A percentile compares a stretch with the other conserved stretches of the same genome.
Conservation (phyloP, 2,113 vertebrate genomes). For the Leptodactylus fuscus region DNA sequence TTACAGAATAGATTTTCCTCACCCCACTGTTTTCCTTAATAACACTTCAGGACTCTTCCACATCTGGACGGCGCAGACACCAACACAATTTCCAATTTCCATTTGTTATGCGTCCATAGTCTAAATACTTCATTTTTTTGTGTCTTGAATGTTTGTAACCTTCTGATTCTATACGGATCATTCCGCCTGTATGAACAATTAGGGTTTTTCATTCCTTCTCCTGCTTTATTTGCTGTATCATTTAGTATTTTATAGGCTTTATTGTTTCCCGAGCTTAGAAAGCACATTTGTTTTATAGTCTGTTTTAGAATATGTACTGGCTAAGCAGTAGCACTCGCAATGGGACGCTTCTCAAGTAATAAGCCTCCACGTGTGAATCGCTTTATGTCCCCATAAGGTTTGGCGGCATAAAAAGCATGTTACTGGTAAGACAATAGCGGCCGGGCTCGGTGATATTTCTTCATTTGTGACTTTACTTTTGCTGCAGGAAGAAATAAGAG, state of each 20-base stretch:
- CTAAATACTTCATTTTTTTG: slow-evolving; percentile 52
- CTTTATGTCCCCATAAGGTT: slow-evolving; percentile 44
- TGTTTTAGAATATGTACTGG: slow-evolving; percentile 38
- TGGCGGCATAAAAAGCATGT: slow-evolving; percentile 4
- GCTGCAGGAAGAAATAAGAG: neutral
- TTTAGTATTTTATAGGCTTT: slow-evolving; percentile 44
- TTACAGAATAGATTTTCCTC: slow-evolving; percentile 60
- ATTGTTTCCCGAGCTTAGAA: slow-evolving; percentile 51
- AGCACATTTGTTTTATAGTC: slow-evolving; percentile 51
- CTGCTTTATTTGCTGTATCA: slow-evolving; percentile 38
- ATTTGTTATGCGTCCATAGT: slow-evolving; percentile 53
- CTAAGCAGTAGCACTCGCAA: slow-evolving; percentile 41
- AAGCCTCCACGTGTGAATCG: slow-evolving; percentile 45
- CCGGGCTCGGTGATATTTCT: slow-evolving; percentile 3
- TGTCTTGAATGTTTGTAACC: slow-evolving; percentile 53
- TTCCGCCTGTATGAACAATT: slow-evolving; percentile 46
- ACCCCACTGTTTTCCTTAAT: slow-evolving; percentile 60
- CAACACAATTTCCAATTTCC: slow-evolving; percentile 60
- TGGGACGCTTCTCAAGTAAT: slow-evolving; percentile 37
- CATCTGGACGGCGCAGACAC: slow-evolving; percentile 48
- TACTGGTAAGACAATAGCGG: slow-evolving; percentile 16
- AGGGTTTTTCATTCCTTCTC: slow-evolving; percentile 21
- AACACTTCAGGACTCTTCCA: slow-evolving; percentile 49
- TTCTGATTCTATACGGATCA: slow-evolving; percentile 58
- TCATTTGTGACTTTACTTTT: slow-evolving; percentile 7